phyloP scores from a whole-genome alignment of 2,797 vertebrate species.

The Cetoscarus ocellatus region DNA sequence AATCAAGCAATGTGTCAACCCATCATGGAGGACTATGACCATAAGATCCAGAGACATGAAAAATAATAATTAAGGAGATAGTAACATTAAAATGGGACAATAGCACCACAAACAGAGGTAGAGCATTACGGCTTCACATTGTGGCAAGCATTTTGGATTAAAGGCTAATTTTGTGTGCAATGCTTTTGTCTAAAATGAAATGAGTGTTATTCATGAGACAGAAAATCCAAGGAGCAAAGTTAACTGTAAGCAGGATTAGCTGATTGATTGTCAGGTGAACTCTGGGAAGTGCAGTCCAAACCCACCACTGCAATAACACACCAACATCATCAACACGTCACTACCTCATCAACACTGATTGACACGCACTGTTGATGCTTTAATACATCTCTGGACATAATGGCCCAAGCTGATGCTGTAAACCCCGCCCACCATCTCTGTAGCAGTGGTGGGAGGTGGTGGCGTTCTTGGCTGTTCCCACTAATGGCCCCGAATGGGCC shows the following conservation, averaged over 20 bases:
- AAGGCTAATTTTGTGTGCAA: too few relatives aligned
- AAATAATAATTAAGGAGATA: too few relatives aligned
- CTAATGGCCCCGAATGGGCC: constrained; percentile 79
- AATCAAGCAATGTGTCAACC: too few relatives aligned
- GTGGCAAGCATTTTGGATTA: too few relatives aligned
- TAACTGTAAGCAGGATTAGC: too few relatives aligned
- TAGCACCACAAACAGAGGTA: too few relatives aligned
- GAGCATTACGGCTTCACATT: too few relatives aligned
- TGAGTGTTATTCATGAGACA: too few relatives aligned
- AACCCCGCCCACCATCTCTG: constrained; percentile 29
- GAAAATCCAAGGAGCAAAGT: not conserved
- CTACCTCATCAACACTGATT: constrained; percentile 14
- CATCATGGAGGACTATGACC: too few relatives aligned
- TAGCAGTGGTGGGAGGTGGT: constrained; percentile 51
- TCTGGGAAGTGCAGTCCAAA: not conserved
- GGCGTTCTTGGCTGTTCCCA: constrained; percentile 81
- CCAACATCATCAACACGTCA: not conserved
- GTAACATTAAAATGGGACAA: too few relatives aligned
- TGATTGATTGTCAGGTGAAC: constrained; percentile 17
- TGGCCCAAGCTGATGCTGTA: constrained; percentile 20
- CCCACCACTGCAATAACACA: not conserved
- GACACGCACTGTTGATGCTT: constrained; percentile 5
- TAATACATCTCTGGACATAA: constrained; percentile 25
- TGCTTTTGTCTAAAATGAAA: too few relatives aligned
- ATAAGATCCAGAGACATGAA: too few relatives aligned